phyloP scores from a whole-genome alignment of 2,888 invertebrate genomes.

The Linnaemya vulpina region DNA sequence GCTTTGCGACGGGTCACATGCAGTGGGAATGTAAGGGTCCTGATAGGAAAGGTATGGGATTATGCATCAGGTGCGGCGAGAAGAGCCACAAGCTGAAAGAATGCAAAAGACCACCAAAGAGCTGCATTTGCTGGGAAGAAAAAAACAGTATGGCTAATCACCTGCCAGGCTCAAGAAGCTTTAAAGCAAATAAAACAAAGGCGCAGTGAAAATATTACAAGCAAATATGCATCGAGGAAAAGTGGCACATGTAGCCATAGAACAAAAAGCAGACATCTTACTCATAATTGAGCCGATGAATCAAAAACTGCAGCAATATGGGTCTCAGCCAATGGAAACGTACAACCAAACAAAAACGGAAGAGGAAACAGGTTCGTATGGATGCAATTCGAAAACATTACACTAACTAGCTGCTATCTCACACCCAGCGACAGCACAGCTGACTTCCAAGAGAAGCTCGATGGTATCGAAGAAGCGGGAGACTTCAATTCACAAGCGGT shows the following conservation, averaged over 20 bases:
- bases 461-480: too few relatives aligned
- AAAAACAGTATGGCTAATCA: too few relatives aligned
- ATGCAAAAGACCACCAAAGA: background rate
- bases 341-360: background rate
- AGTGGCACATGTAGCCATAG: background rate
- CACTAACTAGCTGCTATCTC: background rate
- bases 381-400: background rate
- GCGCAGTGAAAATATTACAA: too few relatives aligned
- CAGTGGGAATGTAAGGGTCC: too few relatives aligned
- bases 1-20: background rate
- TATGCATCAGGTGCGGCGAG: background rate
- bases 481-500: too few relatives aligned
- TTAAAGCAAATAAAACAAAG: too few relatives aligned
- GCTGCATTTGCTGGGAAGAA: background rate
- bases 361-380: background rate
- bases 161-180: too few relatives aligned
- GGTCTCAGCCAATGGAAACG: background rate
- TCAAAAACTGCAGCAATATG: background rate
- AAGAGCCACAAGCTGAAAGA: background rate
- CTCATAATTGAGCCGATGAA: background rate
- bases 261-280: background rate
- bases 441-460: too few relatives aligned
- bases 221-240: too few relatives aligned
- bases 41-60: background rate
- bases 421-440: too few relatives aligned